These are phyloP conservation scores for Fratercula arctica DNA, from an alignment of 2,797 vertebrate species.

Conservation along the genomic window DNA sequence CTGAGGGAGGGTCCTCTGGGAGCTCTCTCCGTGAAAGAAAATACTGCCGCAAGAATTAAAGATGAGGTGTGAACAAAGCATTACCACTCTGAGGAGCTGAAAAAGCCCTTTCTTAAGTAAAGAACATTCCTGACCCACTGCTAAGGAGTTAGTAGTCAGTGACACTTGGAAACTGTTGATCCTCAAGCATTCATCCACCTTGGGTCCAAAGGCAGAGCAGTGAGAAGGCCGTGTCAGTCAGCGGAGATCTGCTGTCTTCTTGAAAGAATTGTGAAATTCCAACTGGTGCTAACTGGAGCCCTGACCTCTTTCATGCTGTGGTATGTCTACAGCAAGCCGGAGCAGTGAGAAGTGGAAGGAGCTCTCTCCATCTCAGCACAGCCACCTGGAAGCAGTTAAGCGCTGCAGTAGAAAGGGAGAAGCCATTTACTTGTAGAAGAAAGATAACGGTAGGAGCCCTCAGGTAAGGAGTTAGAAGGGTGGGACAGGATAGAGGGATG, in stretches of 20 bases:
- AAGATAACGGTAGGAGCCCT: not conserved
- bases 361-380: not conserved
- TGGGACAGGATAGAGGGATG: not conserved
- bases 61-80: not conserved
- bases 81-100: not conserved
- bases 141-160: not conserved
- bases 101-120: not conserved
- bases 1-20: constrained; percentile 5
- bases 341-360: not conserved
- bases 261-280: not conserved
- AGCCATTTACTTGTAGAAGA: not conserved
- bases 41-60: not conserved
- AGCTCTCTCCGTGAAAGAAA: not conserved
- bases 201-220: not conserved
- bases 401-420: not conserved
- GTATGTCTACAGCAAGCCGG: not conserved
- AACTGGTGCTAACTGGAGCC: not conserved
- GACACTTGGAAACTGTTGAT: not conserved
- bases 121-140: not conserved
- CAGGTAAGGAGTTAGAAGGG: not conserved
- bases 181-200: not conserved
- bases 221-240: not conserved
- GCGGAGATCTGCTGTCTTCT: not conserved
- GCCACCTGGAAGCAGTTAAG: not conserved
- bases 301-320: fast-evolving